Evolutionary conservation across 2,113 vertebrate genomes (phyloP).

Genomic region (Marcusenius ussheri): DNA sequence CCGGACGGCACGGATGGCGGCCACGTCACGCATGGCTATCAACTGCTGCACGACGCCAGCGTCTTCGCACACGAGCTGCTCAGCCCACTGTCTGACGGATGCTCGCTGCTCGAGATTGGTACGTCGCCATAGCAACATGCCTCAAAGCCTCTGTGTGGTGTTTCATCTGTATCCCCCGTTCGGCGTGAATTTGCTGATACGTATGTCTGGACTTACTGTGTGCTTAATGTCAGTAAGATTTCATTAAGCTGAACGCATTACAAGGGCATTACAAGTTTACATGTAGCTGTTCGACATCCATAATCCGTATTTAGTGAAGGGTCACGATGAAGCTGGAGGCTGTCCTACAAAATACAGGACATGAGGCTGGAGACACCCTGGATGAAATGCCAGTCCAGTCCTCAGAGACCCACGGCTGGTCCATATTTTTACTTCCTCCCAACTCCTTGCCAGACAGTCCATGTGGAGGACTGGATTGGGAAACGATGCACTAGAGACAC

Average conservation of each 20-base stretch:
- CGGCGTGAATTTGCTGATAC: not conserved
- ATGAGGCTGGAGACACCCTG: not conserved
- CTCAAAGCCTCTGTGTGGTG: not conserved
- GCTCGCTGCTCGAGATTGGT: constrained; percentile 73
- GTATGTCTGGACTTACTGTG: not conserved
- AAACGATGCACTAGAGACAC: not conserved
- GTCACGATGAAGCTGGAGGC: not conserved
- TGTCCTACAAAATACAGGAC: not conserved
- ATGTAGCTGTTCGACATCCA: not conserved
- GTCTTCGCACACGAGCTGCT: constrained; percentile 56
- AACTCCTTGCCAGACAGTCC: not conserved
- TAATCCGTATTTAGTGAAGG: not conserved
- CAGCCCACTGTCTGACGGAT: constrained; percentile 49
- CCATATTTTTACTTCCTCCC: not conserved
- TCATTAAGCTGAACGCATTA: not conserved
- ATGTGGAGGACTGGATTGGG: not conserved
- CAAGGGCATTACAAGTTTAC: not conserved
- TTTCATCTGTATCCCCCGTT: not conserved
- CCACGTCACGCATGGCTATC: constrained; percentile 73
- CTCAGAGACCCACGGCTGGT: not conserved
- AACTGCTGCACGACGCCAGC: constrained; percentile 67
- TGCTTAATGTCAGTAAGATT: not conserved
- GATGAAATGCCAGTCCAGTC: not conserved
- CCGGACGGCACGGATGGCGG: constrained; percentile 60
- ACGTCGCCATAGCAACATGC: constrained; percentile 27